A percentile compares a stretch with the other conserved stretches of the same genome.
phyloP scores from a whole-genome alignment of 2,888 invertebrate genomes.

The Sphecodes monilicornis region DNA sequence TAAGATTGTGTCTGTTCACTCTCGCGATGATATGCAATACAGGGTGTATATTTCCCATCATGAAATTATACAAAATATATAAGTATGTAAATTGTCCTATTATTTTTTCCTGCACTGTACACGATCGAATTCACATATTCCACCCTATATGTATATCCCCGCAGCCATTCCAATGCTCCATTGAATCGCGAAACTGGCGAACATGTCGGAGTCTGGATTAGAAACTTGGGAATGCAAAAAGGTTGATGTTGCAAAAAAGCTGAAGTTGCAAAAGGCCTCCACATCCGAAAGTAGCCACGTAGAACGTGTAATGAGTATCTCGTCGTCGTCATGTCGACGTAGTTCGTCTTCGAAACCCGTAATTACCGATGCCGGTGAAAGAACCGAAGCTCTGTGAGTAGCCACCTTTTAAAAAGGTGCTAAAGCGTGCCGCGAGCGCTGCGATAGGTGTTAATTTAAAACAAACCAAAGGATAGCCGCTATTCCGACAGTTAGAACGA shows the following conservation, averaged over 20 bases:
- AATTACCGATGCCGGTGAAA: conserved; percentile 70
- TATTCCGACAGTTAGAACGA: conserved; percentile 66
- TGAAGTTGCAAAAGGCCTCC: neutral
- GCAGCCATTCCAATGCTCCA: neutral
- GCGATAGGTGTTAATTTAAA: conserved; percentile 81
- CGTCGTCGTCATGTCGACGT: conserved; percentile 66
- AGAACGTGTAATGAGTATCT: conserved; percentile 65
- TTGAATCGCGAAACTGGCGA: neutral
- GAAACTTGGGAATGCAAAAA: conserved; percentile 13
- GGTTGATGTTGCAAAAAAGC: neutral
- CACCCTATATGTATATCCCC: neutral
- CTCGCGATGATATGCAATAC: no score
- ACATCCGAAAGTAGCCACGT: conserved; percentile 33
- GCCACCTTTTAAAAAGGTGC: conserved; percentile 79
- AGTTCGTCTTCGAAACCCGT: conserved; percentile 59
- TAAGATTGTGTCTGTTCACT: no score
- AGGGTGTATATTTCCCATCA: no score
- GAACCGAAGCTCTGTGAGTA: conserved; percentile 60
- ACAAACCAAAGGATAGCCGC: conserved; percentile 78
- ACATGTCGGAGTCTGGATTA: conserved; percentile 14
- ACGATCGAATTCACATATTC: neutral
- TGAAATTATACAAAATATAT: no score
- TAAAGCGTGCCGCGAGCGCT: conserved; percentile 79
- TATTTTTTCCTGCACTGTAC: neutral
- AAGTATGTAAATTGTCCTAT: neutral